These are phyloP conservation scores for Dione vanillae DNA, from an alignment of 2,888 invertebrate genomes.

Conservation along the genomic window DNA sequence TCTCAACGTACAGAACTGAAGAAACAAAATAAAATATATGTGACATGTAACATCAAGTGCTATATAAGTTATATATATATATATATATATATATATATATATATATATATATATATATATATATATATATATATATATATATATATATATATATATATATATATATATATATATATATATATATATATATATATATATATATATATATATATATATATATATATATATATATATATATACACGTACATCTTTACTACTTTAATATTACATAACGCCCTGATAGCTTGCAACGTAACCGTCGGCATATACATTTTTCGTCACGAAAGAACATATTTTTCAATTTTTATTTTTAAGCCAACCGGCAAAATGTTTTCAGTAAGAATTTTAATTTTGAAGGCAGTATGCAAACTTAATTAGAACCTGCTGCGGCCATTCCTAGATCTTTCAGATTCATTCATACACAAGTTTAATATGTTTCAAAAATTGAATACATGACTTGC, in stretches of 20 bases:
- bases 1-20: too few species aligned
- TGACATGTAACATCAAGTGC: too few species aligned
- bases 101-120: too few species aligned
- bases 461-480: conserved; percentile 40
- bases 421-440: conserved; percentile 34
- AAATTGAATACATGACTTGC: conserved; percentile 41
- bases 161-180: too few species aligned
- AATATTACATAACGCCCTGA: conserved; percentile 15
- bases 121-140: too few species aligned
- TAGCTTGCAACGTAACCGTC: conserved; percentile 25
- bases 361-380: conserved; percentile 40
- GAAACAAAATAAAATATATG: too few species aligned
- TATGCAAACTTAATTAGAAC: conserved; percentile 46
- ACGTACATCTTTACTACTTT: not conserved
- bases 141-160: too few species aligned
- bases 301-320: conserved; percentile 33
- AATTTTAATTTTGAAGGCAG: conserved; percentile 45
- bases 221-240: too few species aligned
- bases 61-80: too few species aligned
- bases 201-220: too few species aligned
- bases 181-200: too few species aligned
- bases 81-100: too few species aligned
- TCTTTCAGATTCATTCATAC: conserved; percentile 41
- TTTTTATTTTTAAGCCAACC: conserved; percentile 38
- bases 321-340: conserved; percentile 37